Evolutionary conservation across 2,888 invertebrate genomes (phyloP).

Genomic region (Agonum fuliginosum): DNA sequence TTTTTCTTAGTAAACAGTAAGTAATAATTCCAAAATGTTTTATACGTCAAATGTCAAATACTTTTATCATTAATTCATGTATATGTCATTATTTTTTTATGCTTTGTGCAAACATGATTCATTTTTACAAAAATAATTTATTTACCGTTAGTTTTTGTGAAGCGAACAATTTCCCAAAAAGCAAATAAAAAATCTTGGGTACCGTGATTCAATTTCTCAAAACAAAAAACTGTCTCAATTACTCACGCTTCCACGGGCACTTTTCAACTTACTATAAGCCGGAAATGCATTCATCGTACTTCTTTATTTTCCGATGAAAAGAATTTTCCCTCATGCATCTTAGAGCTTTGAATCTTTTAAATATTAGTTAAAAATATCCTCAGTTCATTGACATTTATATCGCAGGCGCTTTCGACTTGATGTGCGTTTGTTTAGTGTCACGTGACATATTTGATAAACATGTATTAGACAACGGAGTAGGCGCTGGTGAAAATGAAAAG

Average conservation of each 20-base stretch:
- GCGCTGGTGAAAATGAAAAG: background rate
- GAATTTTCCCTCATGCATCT: constrained; percentile 6
- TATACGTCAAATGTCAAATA: no score
- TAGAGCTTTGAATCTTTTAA: background rate
- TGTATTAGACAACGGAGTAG: constrained; percentile 12
- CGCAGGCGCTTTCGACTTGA: constrained; percentile 34
- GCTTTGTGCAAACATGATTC: no score
- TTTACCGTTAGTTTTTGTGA: no score
- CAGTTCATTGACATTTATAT: constrained; percentile 31
- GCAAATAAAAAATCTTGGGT: no score
- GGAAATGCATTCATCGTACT: background rate
- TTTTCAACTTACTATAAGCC: background rate
- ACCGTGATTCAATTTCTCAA: no score
- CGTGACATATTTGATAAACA: constrained; percentile 44
- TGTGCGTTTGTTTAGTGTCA: constrained; percentile 35
- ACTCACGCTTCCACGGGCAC: background rate
- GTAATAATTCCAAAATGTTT: no score
- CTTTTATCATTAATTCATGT: no score
- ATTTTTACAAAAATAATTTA: no score
- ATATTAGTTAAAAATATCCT: constrained; percentile 29
- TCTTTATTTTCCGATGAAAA: background rate
- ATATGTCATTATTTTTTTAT: no score
- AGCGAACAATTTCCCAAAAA: no score
- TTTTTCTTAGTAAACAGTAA: no score
- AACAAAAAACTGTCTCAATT: background rate